Conservation (phyloP, 2,797 vertebrate genomes). For the Rhinoraja longicauda region DNA sequence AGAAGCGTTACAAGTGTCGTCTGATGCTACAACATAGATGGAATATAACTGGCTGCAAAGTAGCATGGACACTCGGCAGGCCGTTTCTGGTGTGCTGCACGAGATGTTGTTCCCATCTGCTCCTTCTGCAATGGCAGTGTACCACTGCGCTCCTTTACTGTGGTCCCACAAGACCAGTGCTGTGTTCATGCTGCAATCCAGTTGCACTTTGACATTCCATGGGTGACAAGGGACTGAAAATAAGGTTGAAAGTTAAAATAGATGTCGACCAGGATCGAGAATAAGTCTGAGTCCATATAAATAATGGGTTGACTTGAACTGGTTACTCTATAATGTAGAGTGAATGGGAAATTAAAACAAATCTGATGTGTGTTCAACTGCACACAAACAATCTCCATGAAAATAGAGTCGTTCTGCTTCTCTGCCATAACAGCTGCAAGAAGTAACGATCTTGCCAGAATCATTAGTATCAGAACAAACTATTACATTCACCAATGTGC, state of each 20-base stretch:
- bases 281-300: too few species aligned
- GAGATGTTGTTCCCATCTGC: neutral
- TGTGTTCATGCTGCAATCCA: conserved; percentile 8
- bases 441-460: too few species aligned
- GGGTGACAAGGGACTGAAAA: conserved; percentile 7
- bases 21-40: conserved; percentile 29
- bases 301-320: too few species aligned
- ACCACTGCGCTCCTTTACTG: conserved; percentile 46
- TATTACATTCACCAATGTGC: too few species aligned
- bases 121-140: conserved; percentile 48
- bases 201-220: neutral
- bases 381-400: too few species aligned
- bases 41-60: conserved; percentile 40
- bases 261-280: too few species aligned
- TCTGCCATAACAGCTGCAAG: too few species aligned
- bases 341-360: too few species aligned
- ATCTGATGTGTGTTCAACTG: too few species aligned
- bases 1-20: conserved; percentile 15
- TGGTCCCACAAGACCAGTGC: conserved; percentile 50
- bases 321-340: too few species aligned
- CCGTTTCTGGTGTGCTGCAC: conserved; percentile 48
- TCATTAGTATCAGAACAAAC: too few species aligned
- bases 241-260: neutral
- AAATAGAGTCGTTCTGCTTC: too few species aligned
- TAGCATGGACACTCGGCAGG: conserved; percentile 41